Evolutionary conservation across 2,797 vertebrate genomes (phyloP), one percentile per base, ranked within the genome.

Genomic region (Rallus crepitans): DNA sequence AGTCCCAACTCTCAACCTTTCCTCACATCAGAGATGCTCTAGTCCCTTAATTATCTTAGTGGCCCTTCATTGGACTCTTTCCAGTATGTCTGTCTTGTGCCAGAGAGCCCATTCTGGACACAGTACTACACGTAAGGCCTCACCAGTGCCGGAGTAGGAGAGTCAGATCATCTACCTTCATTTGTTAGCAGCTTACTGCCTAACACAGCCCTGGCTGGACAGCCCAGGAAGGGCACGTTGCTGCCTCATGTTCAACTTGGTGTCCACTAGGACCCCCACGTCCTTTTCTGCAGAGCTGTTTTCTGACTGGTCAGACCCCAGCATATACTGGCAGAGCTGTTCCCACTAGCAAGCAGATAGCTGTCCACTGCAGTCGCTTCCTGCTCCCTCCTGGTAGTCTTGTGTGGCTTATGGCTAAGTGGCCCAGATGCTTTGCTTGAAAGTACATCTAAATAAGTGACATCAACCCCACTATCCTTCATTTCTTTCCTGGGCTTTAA

Each of bases 301-400:
- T 42, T 52, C 20, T 35, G 35, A 12, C 63, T 85, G 31, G 15
- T 57, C 19, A 7, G 24, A 35, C 13, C 45, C 11, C 31, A 59
- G 25, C 35, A 6, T 17, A 11, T 35, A 31, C 31, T 35, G 55
- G 45, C 1, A 3, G 39, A 2, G 60, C 59, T 75, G 16, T 55
- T 25, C 31, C 24, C 9, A 33, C 13, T 47, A 75, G 39, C 24
- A 47, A 47, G 47, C 47, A 47, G 61, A 9, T 11, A 25, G 39
- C 39, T 4, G 3, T 25, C 33, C 2, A 1, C 7, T 75, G 7
- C 30, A 68, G 3, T 24, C 5, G 1, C 37, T 70, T 56, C 21
- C 20, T 48, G 18, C 47, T 72, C 25, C 31, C 21, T 84, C 18
- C 47, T 55, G 30, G 25, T 40, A 33, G 15, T 55, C 73, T 85